These are phyloP conservation scores for Anagyrus pseudococci DNA, from an alignment of 2,888 invertebrate species.

Conservation along the genomic window DNA sequence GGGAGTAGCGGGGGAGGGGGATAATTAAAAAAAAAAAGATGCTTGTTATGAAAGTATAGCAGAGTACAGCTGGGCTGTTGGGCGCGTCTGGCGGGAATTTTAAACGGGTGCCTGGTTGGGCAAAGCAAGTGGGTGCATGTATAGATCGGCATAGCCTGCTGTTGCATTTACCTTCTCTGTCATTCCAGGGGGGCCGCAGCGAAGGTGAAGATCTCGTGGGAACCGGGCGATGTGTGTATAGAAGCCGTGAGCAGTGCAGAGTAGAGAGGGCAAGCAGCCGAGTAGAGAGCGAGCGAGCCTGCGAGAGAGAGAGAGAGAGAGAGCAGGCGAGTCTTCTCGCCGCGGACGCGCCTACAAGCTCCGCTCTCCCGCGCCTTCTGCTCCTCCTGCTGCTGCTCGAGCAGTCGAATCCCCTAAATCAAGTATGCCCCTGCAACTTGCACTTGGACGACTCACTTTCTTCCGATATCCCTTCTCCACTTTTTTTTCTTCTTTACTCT, in stretches of 20 bases:
- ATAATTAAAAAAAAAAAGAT: too few relatives aligned
- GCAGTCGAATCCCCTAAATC: background rate
- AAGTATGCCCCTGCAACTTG: too few relatives aligned
- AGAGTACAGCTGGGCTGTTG: too few relatives aligned
- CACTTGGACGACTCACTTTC: too few relatives aligned
- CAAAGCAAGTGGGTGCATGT: slow-evolving; percentile 18
- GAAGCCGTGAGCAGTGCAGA: too few relatives aligned
- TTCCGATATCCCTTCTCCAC: too few relatives aligned
- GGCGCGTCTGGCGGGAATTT: slow-evolving; percentile 35
- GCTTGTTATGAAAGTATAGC: too few relatives aligned
- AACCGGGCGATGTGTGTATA: slow-evolving; percentile 14
- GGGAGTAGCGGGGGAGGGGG: too few relatives aligned
- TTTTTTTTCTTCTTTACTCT: too few relatives aligned
- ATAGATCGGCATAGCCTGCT: background rate
- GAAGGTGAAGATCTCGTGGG: slow-evolving; percentile 32
- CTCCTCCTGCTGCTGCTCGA: slow-evolving; percentile 1
- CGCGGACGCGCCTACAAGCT: slow-evolving; percentile 22
- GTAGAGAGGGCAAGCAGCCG: too few relatives aligned
- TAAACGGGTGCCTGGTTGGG: slow-evolving; percentile 4
- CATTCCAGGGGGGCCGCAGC: slow-evolving; percentile 52
- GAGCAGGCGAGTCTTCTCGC: slow-evolving; percentile 2
- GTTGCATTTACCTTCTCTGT: slow-evolving; percentile 55
- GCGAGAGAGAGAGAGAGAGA: slow-evolving; percentile 13
- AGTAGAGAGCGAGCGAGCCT: too few relatives aligned
- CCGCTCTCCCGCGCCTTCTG: background rate